A percentile compares a stretch with the other conserved stretches of the same genome.
phyloP scores from a whole-genome alignment of 2,888 invertebrate genomes.

The Agrochola lychnidis region DNA sequence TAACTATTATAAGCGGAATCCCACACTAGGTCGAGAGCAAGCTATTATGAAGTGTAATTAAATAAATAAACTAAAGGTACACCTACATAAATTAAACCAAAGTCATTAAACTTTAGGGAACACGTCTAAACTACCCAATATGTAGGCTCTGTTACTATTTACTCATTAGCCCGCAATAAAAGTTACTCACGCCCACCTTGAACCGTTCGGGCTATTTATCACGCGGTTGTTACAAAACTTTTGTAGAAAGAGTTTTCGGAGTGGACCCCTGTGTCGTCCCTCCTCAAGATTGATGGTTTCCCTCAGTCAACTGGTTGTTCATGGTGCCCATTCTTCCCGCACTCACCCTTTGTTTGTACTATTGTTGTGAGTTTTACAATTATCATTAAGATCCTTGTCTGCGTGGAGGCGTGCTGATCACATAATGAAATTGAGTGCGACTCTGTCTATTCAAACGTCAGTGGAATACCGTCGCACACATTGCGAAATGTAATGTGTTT shows the following conservation, averaged over 20 bases:
- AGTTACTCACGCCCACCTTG: conserved; percentile 76
- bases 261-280: conserved; percentile 85
- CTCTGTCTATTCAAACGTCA: conserved; percentile 43
- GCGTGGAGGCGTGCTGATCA: conserved; percentile 60
- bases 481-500: conserved; percentile 28
- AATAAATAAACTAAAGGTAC: conserved; percentile 60
- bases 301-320: conserved; percentile 78
- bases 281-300: conserved; percentile 85
- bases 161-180: conserved; percentile 72
- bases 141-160: conserved; percentile 65
- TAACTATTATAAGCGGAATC: not conserved
- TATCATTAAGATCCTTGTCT: conserved; percentile 74
- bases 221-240: conserved; percentile 85
- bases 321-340: conserved; percentile 72
- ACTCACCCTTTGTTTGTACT: conserved; percentile 77
- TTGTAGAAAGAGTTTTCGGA: conserved; percentile 83
- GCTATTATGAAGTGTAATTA: conserved; percentile 48
- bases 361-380: conserved; percentile 77
- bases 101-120: conserved; percentile 62
- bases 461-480: conserved; percentile 14
- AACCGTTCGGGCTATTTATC: conserved; percentile 84
- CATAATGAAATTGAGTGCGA: conserved; percentile 67
- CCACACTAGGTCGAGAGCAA: not conserved
- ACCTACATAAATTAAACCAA: conserved; percentile 54
- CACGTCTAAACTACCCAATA: conserved; percentile 45